Percentiles rank a stretch among this genome's conserved stretches.
Evolutionary conservation across 2,113 vertebrate species (phyloP).

Genomic region (Myodes glareolus): DNA sequence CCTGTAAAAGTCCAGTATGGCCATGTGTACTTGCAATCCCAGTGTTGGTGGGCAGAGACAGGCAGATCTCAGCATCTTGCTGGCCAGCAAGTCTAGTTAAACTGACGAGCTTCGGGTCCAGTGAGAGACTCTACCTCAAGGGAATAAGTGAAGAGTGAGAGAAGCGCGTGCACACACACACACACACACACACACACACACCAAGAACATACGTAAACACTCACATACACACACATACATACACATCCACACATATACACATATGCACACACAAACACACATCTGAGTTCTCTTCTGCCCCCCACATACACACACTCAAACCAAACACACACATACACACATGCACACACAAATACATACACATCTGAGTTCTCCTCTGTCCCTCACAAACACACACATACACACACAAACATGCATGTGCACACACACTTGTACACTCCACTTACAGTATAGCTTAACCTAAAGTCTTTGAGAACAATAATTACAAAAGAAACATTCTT

Average conservation of each 20-base stretch:
- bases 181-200: not conserved
- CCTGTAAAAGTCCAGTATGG: not conserved
- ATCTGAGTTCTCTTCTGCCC: too few species aligned
- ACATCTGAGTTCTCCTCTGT: not conserved
- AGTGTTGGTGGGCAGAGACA: not conserved
- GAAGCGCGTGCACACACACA: not conserved
- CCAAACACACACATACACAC: too few species aligned
- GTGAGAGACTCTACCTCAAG: not conserved
- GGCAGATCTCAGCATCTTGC: not conserved
- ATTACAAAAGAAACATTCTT: conserved; percentile 1
- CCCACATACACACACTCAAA: not conserved
- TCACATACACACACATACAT: too few species aligned
- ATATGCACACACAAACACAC: too few species aligned
- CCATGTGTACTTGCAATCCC: not conserved
- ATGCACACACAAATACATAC: too few species aligned
- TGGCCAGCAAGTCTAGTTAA: not conserved
- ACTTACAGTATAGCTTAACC: not conserved
- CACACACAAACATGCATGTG: not conserved
- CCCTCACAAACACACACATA: not conserved
- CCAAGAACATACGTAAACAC: too few species aligned
- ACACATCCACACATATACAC: too few species aligned
- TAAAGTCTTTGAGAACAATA: conserved; percentile 46
- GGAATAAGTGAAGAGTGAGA: not conserved
- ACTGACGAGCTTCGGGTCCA: not conserved
- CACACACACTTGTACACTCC: not conserved